Evolutionary conservation across 2,888 invertebrate genomes (phyloP).

Genomic region (Platerodrilus igneus): DNA sequence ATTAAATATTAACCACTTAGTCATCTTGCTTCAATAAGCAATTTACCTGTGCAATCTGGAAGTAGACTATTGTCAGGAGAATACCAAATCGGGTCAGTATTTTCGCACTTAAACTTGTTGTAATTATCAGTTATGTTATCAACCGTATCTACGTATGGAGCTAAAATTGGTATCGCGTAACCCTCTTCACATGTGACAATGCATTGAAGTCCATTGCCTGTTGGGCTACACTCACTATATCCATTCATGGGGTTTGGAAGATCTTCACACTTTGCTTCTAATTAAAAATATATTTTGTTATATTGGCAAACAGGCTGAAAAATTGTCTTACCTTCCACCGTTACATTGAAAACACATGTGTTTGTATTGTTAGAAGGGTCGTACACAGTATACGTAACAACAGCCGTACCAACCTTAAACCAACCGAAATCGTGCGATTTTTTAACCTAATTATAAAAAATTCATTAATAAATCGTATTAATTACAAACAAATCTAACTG

Average conservation of each 20-base stretch:
- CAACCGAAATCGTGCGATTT: conserved; percentile 48
- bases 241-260: conserved; percentile 41
- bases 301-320: neutral
- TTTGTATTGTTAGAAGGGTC: conserved; percentile 58
- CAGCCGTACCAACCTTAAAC: conserved; percentile 54
- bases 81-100: conserved; percentile 44
- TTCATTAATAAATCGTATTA: conserved; percentile 2
- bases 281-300: conserved; percentile 10
- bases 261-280: conserved; percentile 40
- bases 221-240: conserved; percentile 36
- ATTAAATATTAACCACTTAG: too few relatives aligned
- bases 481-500: conserved; percentile 27
- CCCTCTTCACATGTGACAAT: conserved; percentile 57
- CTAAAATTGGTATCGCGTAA: conserved; percentile 53
- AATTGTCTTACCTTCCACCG: conserved; percentile 51
- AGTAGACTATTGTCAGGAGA: conserved; percentile 41
- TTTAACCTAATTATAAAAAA: conserved; percentile 32
- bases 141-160: conserved; percentile 22
- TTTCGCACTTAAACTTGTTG: conserved; percentile 39
- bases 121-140: conserved; percentile 28
- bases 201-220: conserved; percentile 46
- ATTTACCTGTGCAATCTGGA: conserved; percentile 54
- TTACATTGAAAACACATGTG: conserved; percentile 56
- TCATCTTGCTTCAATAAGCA: too few relatives aligned
- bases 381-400: conserved; percentile 54